Evolutionary conservation across 2,797 vertebrate species (phyloP), one percentile per base, ranked within the genome.

Genomic region (Artibeus lituratus): DNA sequence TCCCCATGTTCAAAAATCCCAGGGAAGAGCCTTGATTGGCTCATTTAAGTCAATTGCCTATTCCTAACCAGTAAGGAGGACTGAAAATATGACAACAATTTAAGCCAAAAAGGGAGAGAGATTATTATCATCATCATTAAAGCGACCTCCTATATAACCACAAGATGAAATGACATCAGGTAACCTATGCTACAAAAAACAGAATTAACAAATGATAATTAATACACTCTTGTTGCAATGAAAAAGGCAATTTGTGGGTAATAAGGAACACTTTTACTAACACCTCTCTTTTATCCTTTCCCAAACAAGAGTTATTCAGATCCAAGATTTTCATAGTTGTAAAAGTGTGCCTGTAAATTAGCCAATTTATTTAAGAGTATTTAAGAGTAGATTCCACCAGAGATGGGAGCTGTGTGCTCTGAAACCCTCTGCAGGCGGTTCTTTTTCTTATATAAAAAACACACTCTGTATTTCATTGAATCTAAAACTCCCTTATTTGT

Each of bases 331-430:
- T 84, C 65, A 57, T 7, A 81, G n/a, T 65, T 51, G 9, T 62
- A 76, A 83, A 94, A 74, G 62, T 26, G 51, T 92, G 8, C 35
- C 62, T 67, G 82, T 90, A 92, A 81, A 42, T 59, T 35, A 29
- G 62, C 69, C 55, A 77, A 39, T 87, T 91, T 85, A 87, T 90
- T 87, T 59, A 87, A 95, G 51, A 78, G 53, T 65, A n/a, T n/a
- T 62, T 62, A 62, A 62, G 59, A 62, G 59, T 24, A 70, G 16
- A 4, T 21, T 57, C 77, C 47, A 84, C 15, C 18, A 87, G 86
- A 84, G n/a, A 76, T 24, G 39, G 12, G 39, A 94, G 42, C 26
- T 59, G 22, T 73, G 8, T 59, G 37, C 76, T 85, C 89, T 85
- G 42, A 92, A 72, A 88, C 62, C 29, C 59, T 90, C 24, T 53